Evolutionary conservation across 1,140 invertebrate species (phyloP).

Genomic region (Cyphomyrmex costatus): DNA sequence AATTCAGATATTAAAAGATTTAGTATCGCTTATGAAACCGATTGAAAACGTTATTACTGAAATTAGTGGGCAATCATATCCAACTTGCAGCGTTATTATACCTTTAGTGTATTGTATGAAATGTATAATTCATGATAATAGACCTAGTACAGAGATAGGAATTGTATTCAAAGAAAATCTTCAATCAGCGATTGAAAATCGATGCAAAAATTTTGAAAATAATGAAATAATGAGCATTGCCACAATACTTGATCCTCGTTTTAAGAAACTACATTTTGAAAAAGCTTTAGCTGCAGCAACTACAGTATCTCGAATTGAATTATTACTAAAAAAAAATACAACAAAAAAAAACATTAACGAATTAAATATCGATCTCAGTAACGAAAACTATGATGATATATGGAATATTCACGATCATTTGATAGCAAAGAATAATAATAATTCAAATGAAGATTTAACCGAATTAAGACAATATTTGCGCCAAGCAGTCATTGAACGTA

Average conservation of each 20-base stretch:
- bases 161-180: not conserved
- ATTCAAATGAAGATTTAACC: not conserved
- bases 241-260: constrained; percentile 10
- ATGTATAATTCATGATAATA: not conserved
- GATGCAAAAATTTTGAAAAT: not conserved
- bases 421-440: not conserved
- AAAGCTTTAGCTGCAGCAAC: not conserved
- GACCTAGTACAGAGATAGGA: not conserved
- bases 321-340: not conserved
- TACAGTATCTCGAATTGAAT: not conserved
- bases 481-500: not conserved
- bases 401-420: not conserved
- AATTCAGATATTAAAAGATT: not conserved
- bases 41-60: not conserved
- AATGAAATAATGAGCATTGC: not conserved
- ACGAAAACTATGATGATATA: too few relatives aligned
- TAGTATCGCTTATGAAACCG: not conserved
- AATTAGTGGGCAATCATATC: not conserved
- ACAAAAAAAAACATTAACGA: too few relatives aligned
- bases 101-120: constrained; percentile 12
- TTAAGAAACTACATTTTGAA: constrained; percentile 9
- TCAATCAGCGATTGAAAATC: not conserved
- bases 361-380: not conserved
- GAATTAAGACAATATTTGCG: not conserved
- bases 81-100: constrained; percentile 19